Percentiles rank a stretch among this genome's conserved stretches.
These are phyloP conservation scores for Apostichopus japonicus DNA, from an alignment of 35 echinoderm and acorn worm species.

Conservation along the genomic window DNA sequence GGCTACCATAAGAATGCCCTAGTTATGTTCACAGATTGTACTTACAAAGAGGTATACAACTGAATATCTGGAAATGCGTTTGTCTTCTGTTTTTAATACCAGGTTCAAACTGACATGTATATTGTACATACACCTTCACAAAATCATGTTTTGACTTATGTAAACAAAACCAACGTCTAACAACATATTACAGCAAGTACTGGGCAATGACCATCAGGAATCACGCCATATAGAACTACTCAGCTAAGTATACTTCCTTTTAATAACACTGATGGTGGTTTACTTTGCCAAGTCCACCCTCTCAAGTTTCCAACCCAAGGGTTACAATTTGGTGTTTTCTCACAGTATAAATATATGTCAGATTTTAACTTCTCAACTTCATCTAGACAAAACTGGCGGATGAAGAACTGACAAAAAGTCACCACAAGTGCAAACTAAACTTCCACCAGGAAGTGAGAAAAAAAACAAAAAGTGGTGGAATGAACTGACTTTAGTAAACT, in stretches of 20 bases:
- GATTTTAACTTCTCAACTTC: neutral
- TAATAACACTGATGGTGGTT: neutral
- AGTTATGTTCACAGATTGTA: too few relatives aligned
- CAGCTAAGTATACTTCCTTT: neutral
- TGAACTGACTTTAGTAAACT: neutral
- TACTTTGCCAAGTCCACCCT: neutral
- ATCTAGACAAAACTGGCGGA: neutral
- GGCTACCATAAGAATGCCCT: too few relatives aligned
- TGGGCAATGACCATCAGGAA: neutral
- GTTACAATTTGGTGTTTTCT: neutral
- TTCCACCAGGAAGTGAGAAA: neutral
- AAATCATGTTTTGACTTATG: neutral
- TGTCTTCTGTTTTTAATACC: too few relatives aligned
- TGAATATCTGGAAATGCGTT: too few relatives aligned
- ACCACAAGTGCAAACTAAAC: neutral
- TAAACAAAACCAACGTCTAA: neutral
- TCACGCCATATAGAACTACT: neutral
- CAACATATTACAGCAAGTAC: neutral
- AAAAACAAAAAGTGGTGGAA: neutral
- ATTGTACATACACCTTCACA: neutral
- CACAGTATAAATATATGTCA: neutral
- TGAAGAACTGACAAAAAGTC: neutral
- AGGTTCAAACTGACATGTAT: neutral
- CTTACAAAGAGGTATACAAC: too few relatives aligned
- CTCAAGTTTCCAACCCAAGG: neutral